phyloP scores from a whole-genome alignment of 2,888 invertebrate genomes.

The Spialia ferax region DNA sequence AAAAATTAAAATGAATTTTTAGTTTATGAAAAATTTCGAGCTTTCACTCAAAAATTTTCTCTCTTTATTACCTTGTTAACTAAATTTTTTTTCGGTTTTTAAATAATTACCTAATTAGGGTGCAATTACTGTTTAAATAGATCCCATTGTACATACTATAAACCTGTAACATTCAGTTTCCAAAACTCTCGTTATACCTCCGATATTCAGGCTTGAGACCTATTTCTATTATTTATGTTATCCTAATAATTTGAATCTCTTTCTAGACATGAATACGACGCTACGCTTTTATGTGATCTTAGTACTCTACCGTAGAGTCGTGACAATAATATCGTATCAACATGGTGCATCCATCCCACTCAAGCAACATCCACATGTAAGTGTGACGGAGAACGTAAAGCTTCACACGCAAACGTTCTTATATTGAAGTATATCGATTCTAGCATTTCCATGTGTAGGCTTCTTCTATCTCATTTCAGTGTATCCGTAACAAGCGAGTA shows the following conservation, averaged over 20 bases:
- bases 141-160: too few relatives aligned
- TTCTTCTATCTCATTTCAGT: slow-evolving; percentile 55
- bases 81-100: too few relatives aligned
- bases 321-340: slow-evolving; percentile 30
- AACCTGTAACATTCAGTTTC: neutral
- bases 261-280: slow-evolving; percentile 25
- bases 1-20: too few relatives aligned
- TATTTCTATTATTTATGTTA: slow-evolving; percentile 11
- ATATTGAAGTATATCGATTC: slow-evolving; percentile 47
- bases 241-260: slow-evolving; percentile 26
- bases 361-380: slow-evolving; percentile 9
- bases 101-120: too few relatives aligned
- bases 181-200: neutral
- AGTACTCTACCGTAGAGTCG: slow-evolving; percentile 24
- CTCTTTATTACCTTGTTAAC: too few relatives aligned
- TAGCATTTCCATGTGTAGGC: slow-evolving; percentile 51
- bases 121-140: too few relatives aligned
- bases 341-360: slow-evolving; percentile 26
- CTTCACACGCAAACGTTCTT: slow-evolving; percentile 38
- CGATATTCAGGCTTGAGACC: neutral
- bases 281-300: slow-evolving; percentile 31
- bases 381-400: slow-evolving; percentile 32
- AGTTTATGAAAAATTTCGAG: too few relatives aligned
- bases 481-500: slow-evolving; percentile 55
- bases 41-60: too few relatives aligned